Evolutionary conservation across 2,888 invertebrate species (phyloP), one percentile per base, ranked within the genome.

Genomic region (Dexiosoma caninum): DNA sequence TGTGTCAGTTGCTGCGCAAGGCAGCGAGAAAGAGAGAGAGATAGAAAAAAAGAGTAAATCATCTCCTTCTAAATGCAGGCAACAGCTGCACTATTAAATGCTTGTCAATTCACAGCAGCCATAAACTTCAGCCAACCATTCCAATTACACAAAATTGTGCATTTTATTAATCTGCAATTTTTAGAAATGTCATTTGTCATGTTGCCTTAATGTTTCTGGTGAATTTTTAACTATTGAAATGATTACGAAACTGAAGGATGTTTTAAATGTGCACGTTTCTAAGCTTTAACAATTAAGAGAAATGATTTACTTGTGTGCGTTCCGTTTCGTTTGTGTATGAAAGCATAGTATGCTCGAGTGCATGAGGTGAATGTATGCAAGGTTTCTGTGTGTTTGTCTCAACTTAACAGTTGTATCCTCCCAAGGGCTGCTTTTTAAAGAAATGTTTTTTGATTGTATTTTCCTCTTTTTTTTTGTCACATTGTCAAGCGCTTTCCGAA

Each of bases 131-230:
- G 19, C 53, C 16, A 30, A 14, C 53, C 14, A 46, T 46, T 27
- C 14, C 66, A 66, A 66, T 66, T 74, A 74, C n/a, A 49, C 30
- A 46, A 57, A 37, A 66, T 59, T 37, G 57, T 66, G 46, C 57
- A 19, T 62, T 66, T 35, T 66, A 46, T 74, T 66, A 42, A 37
- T 35, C 46, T 64, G 23, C 14, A 46, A 55, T 55, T 64, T 64
- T 57, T 57, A 8, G 7, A 46, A 67, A 72, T 81, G 66, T 76
- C 71, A 81, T 76, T 72, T 81, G 76, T 81, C 80, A 76, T 72
- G 76, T 67, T 67, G 19, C 5, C 10, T 23, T 46, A 69, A 55
- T 42, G 51, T 23, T 53, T 40, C 55, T 71, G 40, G 27, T 51
- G 40, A 60, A 35, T 27, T 49, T 59, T 70, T 59, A 16, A 35